Conservation (phyloP, 2,888 invertebrate genomes). For the Agrotis ipsilon region DNA sequence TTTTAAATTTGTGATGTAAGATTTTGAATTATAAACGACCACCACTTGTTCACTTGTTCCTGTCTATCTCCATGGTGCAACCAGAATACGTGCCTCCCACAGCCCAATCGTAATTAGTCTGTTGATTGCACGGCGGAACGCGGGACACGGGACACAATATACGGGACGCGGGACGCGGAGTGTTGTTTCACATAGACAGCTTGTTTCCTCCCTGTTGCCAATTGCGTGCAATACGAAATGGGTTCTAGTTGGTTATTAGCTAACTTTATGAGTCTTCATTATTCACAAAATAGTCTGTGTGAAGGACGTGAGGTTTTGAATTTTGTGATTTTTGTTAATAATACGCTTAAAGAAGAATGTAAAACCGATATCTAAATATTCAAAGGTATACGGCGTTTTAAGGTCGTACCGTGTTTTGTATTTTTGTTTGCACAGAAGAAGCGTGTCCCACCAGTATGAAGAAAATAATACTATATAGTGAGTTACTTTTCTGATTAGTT, state of each 20-base stretch:
- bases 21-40: no score
- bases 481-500: neutral
- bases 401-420: no score
- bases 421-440: no score
- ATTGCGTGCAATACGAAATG: neutral
- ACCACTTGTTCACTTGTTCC: neutral
- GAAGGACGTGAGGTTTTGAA: neutral
- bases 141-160: no score
- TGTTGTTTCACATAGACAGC: neutral
- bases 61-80: neutral
- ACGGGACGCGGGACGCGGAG: neutral
- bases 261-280: neutral
- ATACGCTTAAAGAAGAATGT: neutral
- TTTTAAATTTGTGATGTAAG: no score
- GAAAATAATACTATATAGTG: no score
- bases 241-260: neutral
- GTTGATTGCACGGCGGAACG: neutral
- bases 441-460: no score
- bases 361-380: neutral
- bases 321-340: neutral
- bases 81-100: neutral
- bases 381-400: no score
- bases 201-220: neutral
- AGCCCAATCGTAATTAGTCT: slow-evolving; percentile 4
- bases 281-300: neutral